These are phyloP conservation scores for Dufourea novaeangliae DNA, from an alignment of 1,140 invertebrate species.

Conservation along the genomic window DNA sequence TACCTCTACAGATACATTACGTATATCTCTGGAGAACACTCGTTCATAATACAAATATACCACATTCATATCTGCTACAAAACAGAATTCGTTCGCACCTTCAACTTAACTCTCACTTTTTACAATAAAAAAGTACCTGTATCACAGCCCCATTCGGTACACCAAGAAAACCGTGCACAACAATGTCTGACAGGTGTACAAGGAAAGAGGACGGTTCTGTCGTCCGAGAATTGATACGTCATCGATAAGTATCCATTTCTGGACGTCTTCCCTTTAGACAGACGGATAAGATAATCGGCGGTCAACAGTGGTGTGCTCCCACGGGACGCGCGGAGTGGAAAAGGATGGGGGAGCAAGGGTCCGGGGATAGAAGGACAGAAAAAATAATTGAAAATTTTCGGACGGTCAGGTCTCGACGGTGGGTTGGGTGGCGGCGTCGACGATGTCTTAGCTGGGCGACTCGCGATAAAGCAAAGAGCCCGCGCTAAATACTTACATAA, in stretches of 20 bases:
- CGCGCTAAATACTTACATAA: slow-evolving; percentile 82
- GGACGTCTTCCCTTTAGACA: background rate
- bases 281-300: slow-evolving; percentile 53
- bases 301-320: slow-evolving; percentile 36
- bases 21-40: too few relatives aligned
- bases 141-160: background rate
- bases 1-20: too few relatives aligned
- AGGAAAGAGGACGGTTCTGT: background rate
- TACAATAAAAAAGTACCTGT: too few relatives aligned
- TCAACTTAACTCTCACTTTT: too few relatives aligned
- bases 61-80: too few relatives aligned
- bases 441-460: slow-evolving; percentile 75
- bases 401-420: slow-evolving; percentile 50
- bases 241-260: background rate
- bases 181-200: background rate
- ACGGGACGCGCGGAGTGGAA: background rate
- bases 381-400: slow-evolving; percentile 72
- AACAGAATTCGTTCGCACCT: too few relatives aligned
- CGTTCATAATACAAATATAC: too few relatives aligned
- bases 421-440: slow-evolving; percentile 19
- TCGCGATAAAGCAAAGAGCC: slow-evolving; percentile 82
- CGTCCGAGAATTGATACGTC: background rate
- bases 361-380: slow-evolving; percentile 22
- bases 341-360: background rate
- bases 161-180: background rate